phyloP scores from a whole-genome alignment of 2,888 invertebrate species.

The Calliopum simillimum region DNA sequence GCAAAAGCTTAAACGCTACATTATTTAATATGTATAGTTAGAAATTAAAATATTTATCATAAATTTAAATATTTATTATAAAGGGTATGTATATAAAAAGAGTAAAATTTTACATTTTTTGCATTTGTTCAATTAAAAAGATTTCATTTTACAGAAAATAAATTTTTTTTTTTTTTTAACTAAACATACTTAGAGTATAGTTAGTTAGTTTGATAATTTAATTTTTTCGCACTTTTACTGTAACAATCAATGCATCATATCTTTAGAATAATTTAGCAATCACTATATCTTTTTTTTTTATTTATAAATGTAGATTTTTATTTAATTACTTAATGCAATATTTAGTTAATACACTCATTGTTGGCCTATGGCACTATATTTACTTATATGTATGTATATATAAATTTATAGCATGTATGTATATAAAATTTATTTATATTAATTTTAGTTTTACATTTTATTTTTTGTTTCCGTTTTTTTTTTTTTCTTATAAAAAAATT shows the following conservation, averaged over 20 bases:
- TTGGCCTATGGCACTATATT: conserved; percentile 39
- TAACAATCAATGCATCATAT: conserved; percentile 39
- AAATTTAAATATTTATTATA: too few relatives aligned
- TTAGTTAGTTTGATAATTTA: conserved; percentile 18
- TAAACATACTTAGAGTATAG: conserved; percentile 29
- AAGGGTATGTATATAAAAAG: conserved; percentile 8
- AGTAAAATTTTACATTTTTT: conserved; percentile 14
- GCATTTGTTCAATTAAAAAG: conserved; percentile 14
- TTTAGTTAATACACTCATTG: conserved; percentile 30
- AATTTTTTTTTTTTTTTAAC: not conserved
- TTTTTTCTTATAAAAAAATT: conserved; percentile 1
- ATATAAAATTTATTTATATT: conserved; percentile 33
- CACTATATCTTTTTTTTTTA: conserved; percentile 39
- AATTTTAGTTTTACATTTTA: conserved; percentile 29
- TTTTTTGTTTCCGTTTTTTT: conserved; percentile 17
- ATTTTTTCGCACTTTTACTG: conserved; percentile 35
- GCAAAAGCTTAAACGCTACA: conserved; percentile 36
- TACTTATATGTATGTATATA: conserved; percentile 24
- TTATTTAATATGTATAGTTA: not conserved
- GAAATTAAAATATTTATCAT: too few relatives aligned
- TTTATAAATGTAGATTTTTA: conserved; percentile 9
- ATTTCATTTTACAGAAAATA: conserved; percentile 13
- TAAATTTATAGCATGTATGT: conserved; percentile 5
- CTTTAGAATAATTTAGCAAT: conserved; percentile 40
- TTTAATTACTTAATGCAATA: conserved; percentile 3